Percentiles rank a stretch among this genome's conserved stretches.
These are phyloP conservation scores for Tarsius wallacei DNA, from an alignment of 2,797 vertebrate species.

Conservation along the genomic window DNA sequence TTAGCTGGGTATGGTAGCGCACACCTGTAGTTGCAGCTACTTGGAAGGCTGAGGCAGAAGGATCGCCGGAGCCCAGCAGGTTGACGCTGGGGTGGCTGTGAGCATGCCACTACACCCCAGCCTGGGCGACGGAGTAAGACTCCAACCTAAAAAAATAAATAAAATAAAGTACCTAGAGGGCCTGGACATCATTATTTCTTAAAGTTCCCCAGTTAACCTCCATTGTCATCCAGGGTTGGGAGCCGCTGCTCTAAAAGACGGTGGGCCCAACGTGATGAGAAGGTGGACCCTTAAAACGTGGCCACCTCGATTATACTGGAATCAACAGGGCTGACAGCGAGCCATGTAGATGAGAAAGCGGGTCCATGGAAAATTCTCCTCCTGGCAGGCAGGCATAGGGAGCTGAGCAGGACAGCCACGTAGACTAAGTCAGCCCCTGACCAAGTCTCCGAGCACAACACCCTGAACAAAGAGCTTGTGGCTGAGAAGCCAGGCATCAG, in stretches of 20 bases:
- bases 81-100: not conserved
- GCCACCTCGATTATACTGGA: not conserved
- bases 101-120: not conserved
- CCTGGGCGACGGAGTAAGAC: not conserved
- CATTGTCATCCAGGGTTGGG: not conserved
- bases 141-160: not conserved
- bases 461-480: not conserved
- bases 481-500: not conserved
- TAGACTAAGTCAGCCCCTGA: not conserved
- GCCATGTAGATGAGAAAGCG: not conserved
- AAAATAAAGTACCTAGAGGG: not conserved
- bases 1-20: not conserved
- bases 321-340: not conserved
- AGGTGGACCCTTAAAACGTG: accelerated
- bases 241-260: not conserved
- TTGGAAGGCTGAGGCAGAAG: not conserved
- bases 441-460: not conserved
- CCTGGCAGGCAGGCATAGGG: too few species aligned
- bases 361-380: not conserved
- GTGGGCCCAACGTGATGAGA: not conserved
- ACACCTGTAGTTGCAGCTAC: not conserved
- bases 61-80: not conserved
- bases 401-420: accelerated
- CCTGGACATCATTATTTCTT: not conserved
- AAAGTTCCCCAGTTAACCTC: not conserved